Evolutionary conservation across 35 echinoderm and acorn worm species (phyloP), one percentile per base, ranked within the genome.

Genomic region (Diadema setosum): DNA sequence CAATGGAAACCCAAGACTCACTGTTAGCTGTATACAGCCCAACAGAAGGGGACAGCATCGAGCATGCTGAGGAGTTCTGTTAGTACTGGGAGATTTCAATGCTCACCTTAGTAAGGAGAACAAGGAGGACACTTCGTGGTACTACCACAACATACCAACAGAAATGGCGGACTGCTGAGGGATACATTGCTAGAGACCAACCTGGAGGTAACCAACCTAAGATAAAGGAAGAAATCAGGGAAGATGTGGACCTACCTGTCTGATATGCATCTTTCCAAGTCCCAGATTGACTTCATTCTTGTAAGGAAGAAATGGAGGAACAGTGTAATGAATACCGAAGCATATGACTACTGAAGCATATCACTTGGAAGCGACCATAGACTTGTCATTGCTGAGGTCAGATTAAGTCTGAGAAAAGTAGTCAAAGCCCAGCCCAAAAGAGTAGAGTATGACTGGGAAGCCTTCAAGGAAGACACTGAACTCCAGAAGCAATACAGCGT

Each of bases 241-340:
- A 65, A 65, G 60, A 65, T 65, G 23, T 65, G 60, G 60, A 65
- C 60, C 60, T 65, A 65, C 60, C 6, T 65, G 7, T 65, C 60
- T 65, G 60, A 65, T 5, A 65, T 65, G 60, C 60, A 27, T 27
- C 60, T 65, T 5, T 9, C 23, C 60, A 65, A 65, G 23, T 65
- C 85, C 43, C 85, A 87, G 46, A 46, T 75, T 27, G 85, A 87
- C 31, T 87, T 70, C 65, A 87, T 87, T 52, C 42, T 87, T 8
- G 63, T 42, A 26, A 70, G 67, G 18, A 87, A 26, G 50, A 87
- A 87, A 27, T 87, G 85, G 65, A 74, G 64, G 46, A 75, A 87
- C 39, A 74, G 65, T 26, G 65, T 73, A 1, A 2, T 46, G 46
- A 48, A 87, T 29, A 42, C 36, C 25, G 57, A 87, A 48, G 36